phyloP scores from a whole-genome alignment of 2,113 vertebrate species.

The Sitta europaea region DNA sequence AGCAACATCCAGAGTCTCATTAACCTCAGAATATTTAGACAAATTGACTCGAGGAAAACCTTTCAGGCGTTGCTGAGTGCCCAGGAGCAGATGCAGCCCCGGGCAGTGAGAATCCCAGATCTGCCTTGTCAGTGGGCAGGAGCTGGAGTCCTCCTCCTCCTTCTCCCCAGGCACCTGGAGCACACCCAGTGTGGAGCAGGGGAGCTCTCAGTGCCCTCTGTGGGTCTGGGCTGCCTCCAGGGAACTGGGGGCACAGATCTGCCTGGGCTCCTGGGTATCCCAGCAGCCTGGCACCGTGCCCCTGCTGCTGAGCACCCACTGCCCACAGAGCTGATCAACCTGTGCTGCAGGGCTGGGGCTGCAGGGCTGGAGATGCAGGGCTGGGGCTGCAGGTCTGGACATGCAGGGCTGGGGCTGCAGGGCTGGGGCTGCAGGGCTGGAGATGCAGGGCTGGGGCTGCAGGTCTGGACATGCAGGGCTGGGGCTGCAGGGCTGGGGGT shows the following conservation, averaged over 20 bases:
- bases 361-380: background rate
- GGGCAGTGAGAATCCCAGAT: background rate
- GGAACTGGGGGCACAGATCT: background rate
- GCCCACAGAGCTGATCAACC: background rate
- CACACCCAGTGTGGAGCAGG: background rate
- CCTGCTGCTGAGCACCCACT: background rate
- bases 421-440: background rate
- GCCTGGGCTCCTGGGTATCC: background rate
- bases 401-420: too few relatives aligned
- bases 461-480: too few relatives aligned
- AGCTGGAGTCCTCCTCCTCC: background rate
- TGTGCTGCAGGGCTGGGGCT: background rate
- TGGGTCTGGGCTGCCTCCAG: background rate
- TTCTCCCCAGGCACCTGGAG: background rate
- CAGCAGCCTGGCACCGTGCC: background rate
- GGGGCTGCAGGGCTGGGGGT: background rate
- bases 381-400: background rate
- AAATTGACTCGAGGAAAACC: background rate
- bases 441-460: background rate
- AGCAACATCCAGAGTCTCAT: background rate
- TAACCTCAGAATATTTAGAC: background rate
- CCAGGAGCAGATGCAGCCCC: background rate
- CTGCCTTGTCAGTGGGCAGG: background rate
- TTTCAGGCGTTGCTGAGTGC: background rate
- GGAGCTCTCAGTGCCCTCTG: background rate